Evolutionary conservation across 2,888 invertebrate genomes (phyloP).

Genomic region (Gymnocheta viridis): DNA sequence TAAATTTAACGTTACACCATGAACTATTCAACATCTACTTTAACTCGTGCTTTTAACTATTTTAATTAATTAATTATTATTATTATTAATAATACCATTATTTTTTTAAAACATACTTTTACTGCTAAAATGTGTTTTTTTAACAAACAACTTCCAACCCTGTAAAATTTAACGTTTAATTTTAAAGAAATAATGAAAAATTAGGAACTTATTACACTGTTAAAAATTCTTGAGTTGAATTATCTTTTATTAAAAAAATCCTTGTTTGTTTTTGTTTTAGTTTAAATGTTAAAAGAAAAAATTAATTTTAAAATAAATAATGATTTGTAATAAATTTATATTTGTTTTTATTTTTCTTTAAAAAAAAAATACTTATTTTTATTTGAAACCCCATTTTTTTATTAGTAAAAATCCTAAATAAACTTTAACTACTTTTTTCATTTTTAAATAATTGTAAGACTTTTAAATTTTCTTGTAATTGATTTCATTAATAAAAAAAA

Average conservation of each 20-base stretch:
- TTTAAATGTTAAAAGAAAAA: slow-evolving; percentile 25
- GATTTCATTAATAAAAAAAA: slow-evolving; percentile 22
- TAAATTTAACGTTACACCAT: slow-evolving; percentile 22
- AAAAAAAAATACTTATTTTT: slow-evolving; percentile 13
- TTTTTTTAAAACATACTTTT: slow-evolving; percentile 62
- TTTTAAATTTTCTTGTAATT: slow-evolving; percentile 49
- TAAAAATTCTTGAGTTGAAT: slow-evolving; percentile 55
- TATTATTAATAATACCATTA: background rate
- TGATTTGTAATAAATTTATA: slow-evolving; percentile 46
- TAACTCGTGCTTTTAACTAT: slow-evolving; percentile 14
- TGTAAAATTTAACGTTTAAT: slow-evolving; percentile 51
- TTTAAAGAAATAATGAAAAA: slow-evolving; percentile 42
- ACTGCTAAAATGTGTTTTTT: slow-evolving; percentile 56
- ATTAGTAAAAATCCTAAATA: slow-evolving; percentile 11
- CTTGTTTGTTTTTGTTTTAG: slow-evolving; percentile 60
- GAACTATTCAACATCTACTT: slow-evolving; percentile 3
- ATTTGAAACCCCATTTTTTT: slow-evolving; percentile 5
- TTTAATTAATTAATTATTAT: slow-evolving; percentile 1
- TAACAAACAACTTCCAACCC: slow-evolving; percentile 53
- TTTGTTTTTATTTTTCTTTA: slow-evolving; percentile 31
- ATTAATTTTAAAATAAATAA: slow-evolving; percentile 38
- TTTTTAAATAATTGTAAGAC: slow-evolving; percentile 54
- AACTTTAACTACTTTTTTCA: slow-evolving; percentile 18
- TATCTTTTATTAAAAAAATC: slow-evolving; percentile 27
- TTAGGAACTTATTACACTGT: slow-evolving; percentile 62